phyloP scores from a whole-genome alignment of 1,140 invertebrate species.

The Manduca sexta region DNA sequence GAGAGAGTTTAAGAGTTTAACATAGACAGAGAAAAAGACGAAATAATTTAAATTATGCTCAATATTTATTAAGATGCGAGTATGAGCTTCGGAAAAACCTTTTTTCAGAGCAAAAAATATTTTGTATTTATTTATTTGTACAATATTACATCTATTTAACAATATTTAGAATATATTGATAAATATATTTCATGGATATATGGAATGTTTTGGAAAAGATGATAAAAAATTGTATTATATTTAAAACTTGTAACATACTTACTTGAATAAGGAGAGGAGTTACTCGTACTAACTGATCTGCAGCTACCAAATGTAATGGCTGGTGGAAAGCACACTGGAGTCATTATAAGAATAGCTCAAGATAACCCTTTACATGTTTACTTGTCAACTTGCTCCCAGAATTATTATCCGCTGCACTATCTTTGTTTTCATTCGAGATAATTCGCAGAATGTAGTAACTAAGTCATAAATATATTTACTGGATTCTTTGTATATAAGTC shows the following conservation, averaged over 20 bases:
- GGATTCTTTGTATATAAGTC: too few species aligned
- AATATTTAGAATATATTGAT: too few species aligned
- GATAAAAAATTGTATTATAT: background rate
- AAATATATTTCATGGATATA: too few species aligned
- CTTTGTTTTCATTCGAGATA: slow-evolving; percentile 10
- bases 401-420: slow-evolving; percentile 26
- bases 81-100: too few species aligned
- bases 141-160: too few species aligned
- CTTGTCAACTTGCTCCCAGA: slow-evolving; percentile 25
- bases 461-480: too few species aligned
- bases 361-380: slow-evolving; percentile 49
- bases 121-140: too few species aligned
- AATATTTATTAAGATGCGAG: too few species aligned
- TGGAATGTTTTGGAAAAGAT: background rate
- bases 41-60: too few species aligned
- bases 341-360: slow-evolving; percentile 33
- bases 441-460: slow-evolving; percentile 1
- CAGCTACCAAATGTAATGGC: slow-evolving; percentile 13
- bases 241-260: slow-evolving; percentile 7
- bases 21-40: too few species aligned
- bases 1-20: too few species aligned
- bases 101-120: too few species aligned
- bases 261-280: slow-evolving; percentile 14
- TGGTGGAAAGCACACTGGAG: slow-evolving; percentile 13
- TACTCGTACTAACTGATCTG: slow-evolving; percentile 5